Conservation (phyloP, 2,113 vertebrate genomes). For the Vanacampus margaritifer region DNA sequence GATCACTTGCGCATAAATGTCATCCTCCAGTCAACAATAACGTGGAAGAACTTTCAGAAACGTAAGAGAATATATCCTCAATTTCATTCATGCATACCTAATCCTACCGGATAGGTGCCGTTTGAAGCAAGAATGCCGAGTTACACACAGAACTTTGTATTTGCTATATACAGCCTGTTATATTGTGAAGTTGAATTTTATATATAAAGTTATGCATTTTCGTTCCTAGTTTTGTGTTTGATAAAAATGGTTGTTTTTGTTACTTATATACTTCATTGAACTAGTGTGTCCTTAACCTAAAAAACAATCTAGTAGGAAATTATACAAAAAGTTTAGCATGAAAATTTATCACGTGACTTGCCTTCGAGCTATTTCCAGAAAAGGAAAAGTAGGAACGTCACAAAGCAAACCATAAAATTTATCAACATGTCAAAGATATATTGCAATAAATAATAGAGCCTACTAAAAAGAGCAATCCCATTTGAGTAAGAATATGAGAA, state of each 20-base stretch:
- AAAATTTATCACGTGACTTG: not conserved
- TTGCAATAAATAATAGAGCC: not conserved
- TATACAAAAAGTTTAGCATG: not conserved
- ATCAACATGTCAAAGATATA: not conserved
- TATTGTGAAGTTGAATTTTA: not conserved
- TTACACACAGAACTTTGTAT: not conserved
- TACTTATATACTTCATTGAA: not conserved
- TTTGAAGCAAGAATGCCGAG: not conserved
- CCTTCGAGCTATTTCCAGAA: not conserved
- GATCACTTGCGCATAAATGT: slow-evolving; percentile 33
- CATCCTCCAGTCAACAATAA: slow-evolving; percentile 16
- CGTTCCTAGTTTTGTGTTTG: not conserved
- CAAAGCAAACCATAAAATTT: not conserved
- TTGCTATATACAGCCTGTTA: not conserved
- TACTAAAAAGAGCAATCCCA: not conserved
- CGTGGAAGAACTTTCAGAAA: slow-evolving; percentile 12
- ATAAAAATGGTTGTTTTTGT: not conserved
- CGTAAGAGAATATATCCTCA: not conserved
- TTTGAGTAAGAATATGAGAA: not conserved
- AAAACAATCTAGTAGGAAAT: not conserved
- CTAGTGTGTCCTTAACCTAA: not conserved
- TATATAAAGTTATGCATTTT: no score
- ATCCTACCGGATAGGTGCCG: not conserved
- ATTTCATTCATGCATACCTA: not conserved
- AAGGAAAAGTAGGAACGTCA: not conserved